Conservation (phyloP, 2,113 vertebrate genomes). For the Corythaeola cristata region DNA sequence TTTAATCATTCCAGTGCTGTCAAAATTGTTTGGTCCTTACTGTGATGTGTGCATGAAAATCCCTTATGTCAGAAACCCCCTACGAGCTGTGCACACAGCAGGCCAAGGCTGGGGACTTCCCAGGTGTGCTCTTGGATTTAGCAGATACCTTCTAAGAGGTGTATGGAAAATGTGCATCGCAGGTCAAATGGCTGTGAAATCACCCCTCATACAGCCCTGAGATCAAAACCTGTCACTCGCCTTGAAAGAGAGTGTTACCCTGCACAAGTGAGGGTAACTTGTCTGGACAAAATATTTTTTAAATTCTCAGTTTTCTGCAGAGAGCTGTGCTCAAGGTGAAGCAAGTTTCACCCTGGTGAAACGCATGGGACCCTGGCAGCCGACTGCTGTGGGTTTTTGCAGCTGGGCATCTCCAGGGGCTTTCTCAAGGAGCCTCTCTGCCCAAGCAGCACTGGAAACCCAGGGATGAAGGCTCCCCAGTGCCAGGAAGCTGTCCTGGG, state of each 20-base stretch:
- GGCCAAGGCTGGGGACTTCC: background rate
- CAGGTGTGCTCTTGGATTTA: background rate
- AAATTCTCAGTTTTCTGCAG: background rate
- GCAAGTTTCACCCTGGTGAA: background rate
- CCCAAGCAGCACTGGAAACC: background rate
- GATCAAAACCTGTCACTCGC: background rate
- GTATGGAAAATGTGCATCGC: background rate
- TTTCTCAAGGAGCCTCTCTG: background rate
- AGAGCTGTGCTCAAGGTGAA: background rate
- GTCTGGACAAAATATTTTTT: background rate
- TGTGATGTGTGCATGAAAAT: background rate
- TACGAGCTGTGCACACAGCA: background rate
- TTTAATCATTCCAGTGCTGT: background rate
- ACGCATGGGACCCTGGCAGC: background rate
- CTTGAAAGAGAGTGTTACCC: background rate
- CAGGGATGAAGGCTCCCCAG: accelerated
- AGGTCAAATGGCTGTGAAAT: background rate
- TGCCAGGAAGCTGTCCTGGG: background rate
- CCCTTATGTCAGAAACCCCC: background rate
- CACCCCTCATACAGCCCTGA: background rate
- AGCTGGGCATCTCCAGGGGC: background rate
- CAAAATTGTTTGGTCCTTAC: background rate
- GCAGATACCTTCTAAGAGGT: background rate
- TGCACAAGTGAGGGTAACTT: background rate
- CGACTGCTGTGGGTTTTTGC: background rate